Conservation (phyloP, 2,113 vertebrate species). For the Colinus virginianus region DNA sequence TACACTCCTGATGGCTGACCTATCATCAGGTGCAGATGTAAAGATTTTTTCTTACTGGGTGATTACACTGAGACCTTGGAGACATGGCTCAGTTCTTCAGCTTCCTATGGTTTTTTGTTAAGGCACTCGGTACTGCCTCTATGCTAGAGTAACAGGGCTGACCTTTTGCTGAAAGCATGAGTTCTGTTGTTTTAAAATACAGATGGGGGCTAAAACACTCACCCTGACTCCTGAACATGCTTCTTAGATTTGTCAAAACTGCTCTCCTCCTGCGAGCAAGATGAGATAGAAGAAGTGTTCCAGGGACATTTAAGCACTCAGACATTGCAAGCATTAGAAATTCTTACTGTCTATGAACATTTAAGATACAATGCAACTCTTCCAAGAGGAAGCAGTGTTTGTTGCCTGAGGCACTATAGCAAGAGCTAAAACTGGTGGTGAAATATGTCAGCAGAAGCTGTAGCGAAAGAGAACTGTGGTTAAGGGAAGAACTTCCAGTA, state of each 20-base stretch:
- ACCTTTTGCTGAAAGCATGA: background rate
- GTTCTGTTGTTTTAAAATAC: background rate
- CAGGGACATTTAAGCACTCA: no score
- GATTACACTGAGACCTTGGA: background rate
- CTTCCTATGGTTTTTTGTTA: background rate
- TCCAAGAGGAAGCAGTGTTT: background rate
- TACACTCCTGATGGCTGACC: background rate
- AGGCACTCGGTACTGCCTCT: background rate
- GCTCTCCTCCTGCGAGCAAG: background rate
- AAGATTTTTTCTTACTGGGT: background rate
- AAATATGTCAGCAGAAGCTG: background rate
- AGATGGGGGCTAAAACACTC: background rate
- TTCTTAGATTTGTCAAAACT: background rate
- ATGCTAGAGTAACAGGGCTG: background rate
- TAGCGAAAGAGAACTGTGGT: background rate
- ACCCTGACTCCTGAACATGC: background rate
- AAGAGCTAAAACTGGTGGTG: background rate
- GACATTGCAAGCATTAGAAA: background rate
- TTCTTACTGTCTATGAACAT: background rate
- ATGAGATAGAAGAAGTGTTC: background rate
- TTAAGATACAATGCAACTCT: background rate
- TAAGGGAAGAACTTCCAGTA: background rate
- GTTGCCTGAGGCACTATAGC: no score
- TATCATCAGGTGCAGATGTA: background rate
- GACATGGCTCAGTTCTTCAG: background rate